Conservation (phyloP, 2,797 vertebrate species). For the Threskiornis aethiopicus region DNA sequence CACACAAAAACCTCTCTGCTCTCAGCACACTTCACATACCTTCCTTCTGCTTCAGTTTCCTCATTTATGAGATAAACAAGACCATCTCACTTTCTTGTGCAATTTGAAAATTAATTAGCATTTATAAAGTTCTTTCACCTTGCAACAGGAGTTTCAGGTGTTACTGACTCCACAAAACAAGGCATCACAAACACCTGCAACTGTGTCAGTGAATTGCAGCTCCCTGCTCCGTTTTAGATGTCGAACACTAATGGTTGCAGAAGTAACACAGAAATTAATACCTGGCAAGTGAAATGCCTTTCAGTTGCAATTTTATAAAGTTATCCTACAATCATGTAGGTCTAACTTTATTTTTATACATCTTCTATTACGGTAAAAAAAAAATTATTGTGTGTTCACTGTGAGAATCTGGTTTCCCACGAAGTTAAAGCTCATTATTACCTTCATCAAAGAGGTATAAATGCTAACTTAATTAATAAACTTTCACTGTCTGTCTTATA, state of each 20-base stretch:
- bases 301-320: not conserved
- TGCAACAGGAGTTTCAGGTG: not conserved
- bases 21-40: not conserved
- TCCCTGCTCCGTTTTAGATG: not conserved
- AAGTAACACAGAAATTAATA: not conserved
- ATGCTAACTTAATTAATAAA: not conserved
- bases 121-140: not conserved
- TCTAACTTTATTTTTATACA: not conserved
- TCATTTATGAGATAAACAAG: not conserved
- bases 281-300: not conserved
- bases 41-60: not conserved
- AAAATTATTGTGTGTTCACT: not conserved
- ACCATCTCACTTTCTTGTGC: not conserved
- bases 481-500: not conserved
- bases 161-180: not conserved
- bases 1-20: not conserved
- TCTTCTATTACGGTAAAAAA: not conserved
- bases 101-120: not conserved
- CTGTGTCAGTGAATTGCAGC: not conserved
- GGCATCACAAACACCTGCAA: not conserved
- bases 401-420: not conserved
- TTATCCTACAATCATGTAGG: not conserved
- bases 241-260: not conserved
- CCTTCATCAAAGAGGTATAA: not conserved
- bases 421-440: not conserved